A percentile compares a stretch with the other conserved stretches of the same genome.
Evolutionary conservation across 2,113 vertebrate species (phyloP).

Genomic region (Amphilophus citrinellus): DNA sequence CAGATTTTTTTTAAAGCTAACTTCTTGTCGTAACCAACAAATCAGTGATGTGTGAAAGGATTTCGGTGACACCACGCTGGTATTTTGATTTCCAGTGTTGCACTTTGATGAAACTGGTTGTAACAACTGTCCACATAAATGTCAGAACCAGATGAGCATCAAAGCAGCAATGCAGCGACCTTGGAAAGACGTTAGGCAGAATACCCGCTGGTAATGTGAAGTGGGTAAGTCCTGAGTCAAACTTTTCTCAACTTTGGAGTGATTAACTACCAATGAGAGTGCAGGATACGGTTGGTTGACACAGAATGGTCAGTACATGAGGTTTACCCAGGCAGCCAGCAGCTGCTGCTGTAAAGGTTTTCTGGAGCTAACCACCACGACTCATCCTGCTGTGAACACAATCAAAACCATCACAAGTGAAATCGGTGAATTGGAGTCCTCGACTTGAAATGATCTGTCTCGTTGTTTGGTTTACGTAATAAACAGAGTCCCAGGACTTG

Average conservation of each 20-base stretch:
- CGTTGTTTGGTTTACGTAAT: background rate
- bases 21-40: background rate
- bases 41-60: background rate
- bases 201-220: background rate
- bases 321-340: too few relatives aligned
- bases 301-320: too few relatives aligned
- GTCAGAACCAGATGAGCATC: too few relatives aligned
- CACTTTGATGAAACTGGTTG: too few relatives aligned
- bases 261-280: background rate
- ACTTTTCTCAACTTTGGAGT: background rate
- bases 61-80: background rate
- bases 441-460: background rate
- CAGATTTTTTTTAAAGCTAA: accelerated
- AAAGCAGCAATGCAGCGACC: too few relatives aligned
- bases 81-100: too few relatives aligned
- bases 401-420: background rate
- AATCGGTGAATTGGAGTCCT: background rate
- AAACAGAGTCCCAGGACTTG: background rate
- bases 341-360: too few relatives aligned
- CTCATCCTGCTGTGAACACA: accelerated
- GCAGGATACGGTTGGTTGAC: background rate
- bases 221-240: background rate
- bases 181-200: too few relatives aligned
- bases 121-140: too few relatives aligned
- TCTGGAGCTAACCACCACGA: background rate